Percentiles rank a stretch among this genome's conserved stretches.
Conservation (phyloP, 2,113 vertebrate species). For the Aleadryas rufinucha region DNA sequence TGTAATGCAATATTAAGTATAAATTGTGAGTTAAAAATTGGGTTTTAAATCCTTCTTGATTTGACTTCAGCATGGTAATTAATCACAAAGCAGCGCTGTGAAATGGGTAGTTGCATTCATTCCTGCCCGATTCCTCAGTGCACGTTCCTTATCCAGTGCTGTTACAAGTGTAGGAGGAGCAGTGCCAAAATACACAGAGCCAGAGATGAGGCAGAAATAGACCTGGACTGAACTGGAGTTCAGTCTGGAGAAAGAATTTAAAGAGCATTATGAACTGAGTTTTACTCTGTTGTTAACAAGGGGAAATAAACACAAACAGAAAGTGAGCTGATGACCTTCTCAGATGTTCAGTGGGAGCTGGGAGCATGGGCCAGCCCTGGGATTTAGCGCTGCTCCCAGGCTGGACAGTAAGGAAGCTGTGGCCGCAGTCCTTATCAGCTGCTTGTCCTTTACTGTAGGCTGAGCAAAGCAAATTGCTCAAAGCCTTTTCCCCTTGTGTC, state of each 20-base stretch:
- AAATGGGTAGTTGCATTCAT: background rate
- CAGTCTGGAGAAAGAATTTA: slow-evolving; percentile 28
- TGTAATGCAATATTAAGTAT: background rate
- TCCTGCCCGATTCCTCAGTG: background rate
- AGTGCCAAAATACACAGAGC: slow-evolving; percentile 19
- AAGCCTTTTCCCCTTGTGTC: background rate
- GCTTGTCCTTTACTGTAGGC: background rate
- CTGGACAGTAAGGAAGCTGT: background rate
- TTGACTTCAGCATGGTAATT: background rate
- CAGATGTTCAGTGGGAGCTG: background rate
- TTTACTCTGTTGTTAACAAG: slow-evolving; percentile 15
- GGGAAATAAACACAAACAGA: slow-evolving; percentile 40
- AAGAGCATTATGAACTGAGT: background rate
- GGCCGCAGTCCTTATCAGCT: background rate
- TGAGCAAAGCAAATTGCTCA: background rate
- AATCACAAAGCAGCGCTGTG: background rate
- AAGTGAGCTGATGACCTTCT: background rate
- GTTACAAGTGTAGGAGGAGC: background rate
- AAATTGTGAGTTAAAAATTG: background rate
- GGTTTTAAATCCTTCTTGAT: background rate
- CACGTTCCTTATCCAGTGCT: background rate
- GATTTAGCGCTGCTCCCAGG: background rate
- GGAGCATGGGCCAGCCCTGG: accelerated
- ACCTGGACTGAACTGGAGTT: slow-evolving; percentile 4
- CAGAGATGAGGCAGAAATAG: slow-evolving; percentile 44